Conservation (phyloP, 2,797 vertebrate species). For the Gila robusta region DNA sequence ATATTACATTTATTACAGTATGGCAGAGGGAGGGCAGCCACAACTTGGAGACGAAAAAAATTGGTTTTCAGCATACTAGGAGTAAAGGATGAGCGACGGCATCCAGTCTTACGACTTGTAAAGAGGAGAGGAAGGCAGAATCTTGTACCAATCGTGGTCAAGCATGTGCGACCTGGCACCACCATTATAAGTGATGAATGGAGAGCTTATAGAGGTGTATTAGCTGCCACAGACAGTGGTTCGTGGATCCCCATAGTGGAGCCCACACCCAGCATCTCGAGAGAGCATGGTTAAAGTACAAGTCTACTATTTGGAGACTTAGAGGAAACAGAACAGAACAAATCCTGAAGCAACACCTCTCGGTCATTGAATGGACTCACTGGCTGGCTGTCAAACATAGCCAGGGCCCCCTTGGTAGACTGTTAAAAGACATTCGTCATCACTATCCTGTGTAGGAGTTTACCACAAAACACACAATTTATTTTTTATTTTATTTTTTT, state of each 20-base stretch:
- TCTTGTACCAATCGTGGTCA: not conserved
- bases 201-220: slow-evolving; percentile 14
- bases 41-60: not conserved
- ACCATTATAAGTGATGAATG: slow-evolving; percentile 15
- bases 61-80: not conserved
- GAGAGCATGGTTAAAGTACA: slow-evolving; percentile 11
- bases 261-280: not conserved
- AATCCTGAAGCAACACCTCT: slow-evolving; percentile 14
- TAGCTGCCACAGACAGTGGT: slow-evolving; percentile 1
- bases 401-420: slow-evolving; percentile 12
- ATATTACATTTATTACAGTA: not conserved
- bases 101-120: slow-evolving; percentile 5
- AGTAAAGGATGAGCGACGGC: not conserved
- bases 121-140: not conserved
- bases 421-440: not conserved
- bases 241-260: slow-evolving; percentile 11
- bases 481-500: not conserved
- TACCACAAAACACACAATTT: not conserved
- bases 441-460: not conserved
- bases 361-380: slow-evolving; percentile 16
- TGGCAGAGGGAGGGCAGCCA: not conserved
- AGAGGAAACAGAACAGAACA: slow-evolving; percentile 14
- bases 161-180: not conserved
- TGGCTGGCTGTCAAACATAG: slow-evolving; percentile 15
- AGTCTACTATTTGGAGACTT: not conserved